Base-by-base conservation (phyloP, 2,888 invertebrate species). In the Hydraecia micacea region DNA sequence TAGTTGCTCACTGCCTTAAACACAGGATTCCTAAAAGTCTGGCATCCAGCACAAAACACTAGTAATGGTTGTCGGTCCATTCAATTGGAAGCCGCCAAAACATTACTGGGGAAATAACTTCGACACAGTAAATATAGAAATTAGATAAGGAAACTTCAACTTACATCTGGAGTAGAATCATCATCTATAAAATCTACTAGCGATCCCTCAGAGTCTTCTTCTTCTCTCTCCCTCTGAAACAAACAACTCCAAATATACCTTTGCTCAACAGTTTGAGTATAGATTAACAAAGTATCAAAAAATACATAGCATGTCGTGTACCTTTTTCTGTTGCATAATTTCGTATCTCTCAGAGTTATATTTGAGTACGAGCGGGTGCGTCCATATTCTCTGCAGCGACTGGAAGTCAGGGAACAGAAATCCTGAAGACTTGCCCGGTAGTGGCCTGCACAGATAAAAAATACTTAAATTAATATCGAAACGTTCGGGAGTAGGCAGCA, bases 371-470 rank as follows among this genome's bases (percentile, higher is more conserved):
- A 98, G 97, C 0, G 99, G 99, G 95, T 98, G 98, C 21, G 98
- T 98, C 98, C 98, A 98, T 93, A 98, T 98, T 91, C 98, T 97
- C 88, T 98, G 98, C 73, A 98, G 93, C 39, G 98, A 97, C 91
- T 98, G 98, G 93, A 98, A 98, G 92, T 98, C 98, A 25, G 97
- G 97, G 91, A 98, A 98, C 76, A 98, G 93, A 90, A 97, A 97
- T 0, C 98, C 97, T 1, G 97, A 97, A n/a, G 96, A 96, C 87
- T 97, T 97, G 49, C 97, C 97, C 0, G 96, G 91, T 8, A 94
- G 91, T 0, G 97, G 97, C 84, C 97, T 97, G 91, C 0, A 85
- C 0, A 11, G 11, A 55, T 55, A 55, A n/a, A 25, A 55, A n/a
- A 46, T 46, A 46, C 15, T 46, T 46, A 25, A 55, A 9, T 11